Evolutionary conservation across 2,113 vertebrate species (phyloP).

Genomic region (Furnarius figulus): DNA sequence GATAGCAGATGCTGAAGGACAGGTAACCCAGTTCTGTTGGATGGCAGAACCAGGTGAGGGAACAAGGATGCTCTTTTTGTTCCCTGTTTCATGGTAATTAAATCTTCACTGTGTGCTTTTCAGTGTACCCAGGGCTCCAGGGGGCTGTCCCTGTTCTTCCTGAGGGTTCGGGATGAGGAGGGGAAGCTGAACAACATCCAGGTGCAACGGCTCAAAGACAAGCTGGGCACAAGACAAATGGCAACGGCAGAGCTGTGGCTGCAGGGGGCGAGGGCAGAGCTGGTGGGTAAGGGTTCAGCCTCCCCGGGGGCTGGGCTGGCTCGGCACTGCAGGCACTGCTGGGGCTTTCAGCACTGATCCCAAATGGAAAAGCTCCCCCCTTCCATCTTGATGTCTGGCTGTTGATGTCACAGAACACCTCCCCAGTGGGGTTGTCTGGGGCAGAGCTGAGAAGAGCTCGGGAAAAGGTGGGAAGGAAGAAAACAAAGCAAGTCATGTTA

Average conservation of each 20-base stretch:
- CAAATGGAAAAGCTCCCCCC: not conserved
- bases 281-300: slow-evolving; percentile 46
- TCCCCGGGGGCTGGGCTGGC: not conserved
- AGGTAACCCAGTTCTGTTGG: slow-evolving; percentile 60
- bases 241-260: slow-evolving; percentile 88
- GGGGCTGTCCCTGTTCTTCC: slow-evolving; percentile 86
- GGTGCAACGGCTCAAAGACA: slow-evolving; percentile 87
- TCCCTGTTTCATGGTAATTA: not conserved
- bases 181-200: slow-evolving; percentile 79
- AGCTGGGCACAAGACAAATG: slow-evolving; percentile 86
- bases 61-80: not conserved
- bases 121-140: slow-evolving; percentile 73
- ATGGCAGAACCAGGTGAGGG: not conserved
- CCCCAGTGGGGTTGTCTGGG: not conserved
- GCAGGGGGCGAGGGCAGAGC: slow-evolving; percentile 76
- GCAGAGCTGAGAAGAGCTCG: not conserved
- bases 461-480: not conserved
- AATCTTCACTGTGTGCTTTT: not conserved
- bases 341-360: not conserved
- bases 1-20: slow-evolving; percentile 71
- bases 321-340: accelerated
- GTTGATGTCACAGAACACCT: not conserved
- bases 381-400: not conserved
- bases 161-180: slow-evolving; percentile 74
- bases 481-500: not conserved